Evolutionary conservation across 2,113 vertebrate species (phyloP), one percentile per base, ranked within the genome.

Genomic region (Notothenia rossii): DNA sequence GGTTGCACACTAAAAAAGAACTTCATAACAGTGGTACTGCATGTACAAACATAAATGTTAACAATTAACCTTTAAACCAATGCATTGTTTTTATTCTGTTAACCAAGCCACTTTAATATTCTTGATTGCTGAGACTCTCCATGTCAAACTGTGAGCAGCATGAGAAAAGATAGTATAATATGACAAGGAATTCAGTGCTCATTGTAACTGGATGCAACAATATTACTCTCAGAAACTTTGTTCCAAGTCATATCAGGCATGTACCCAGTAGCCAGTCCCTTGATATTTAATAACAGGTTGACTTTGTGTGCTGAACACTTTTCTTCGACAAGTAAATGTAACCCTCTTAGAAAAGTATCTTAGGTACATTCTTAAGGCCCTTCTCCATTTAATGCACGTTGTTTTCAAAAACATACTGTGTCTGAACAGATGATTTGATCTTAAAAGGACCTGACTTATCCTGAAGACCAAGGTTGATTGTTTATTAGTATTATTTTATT

Each of bases 331-430:
- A 48, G 64, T 20, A 50, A 33, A 50, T 18, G 9, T 36, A 51
- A 67, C 25, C 29, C 10, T 64, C 43, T 4, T 7, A 22, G 62
- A 49, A 65, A 65, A 65, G 17, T 20, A 65, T 17, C 8, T 65
- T 36, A 10, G 9, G 20, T 58, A 48, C 59, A 71, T 12, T 76
- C 33, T 43, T 20, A 62, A 33, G 54, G 59, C 70, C 9, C 3
- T 60, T 77, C 9, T 59, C 48, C 54, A 62, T 55, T 83, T 51
- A 63, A 43, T 56, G 71, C 50, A 69, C 50, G 55, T 55, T 0
- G 56, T 29, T 33, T 63, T 22, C 40, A 63, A 4, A 48, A 29
- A 67, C 25, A 29, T 29, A 29, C 29, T 29, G 29, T 29, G 29
- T 29, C 4, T 29, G 29, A 29, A 29, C 29, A 29, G 29, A 29